Evolutionary conservation across 2,888 invertebrate genomes (phyloP), one percentile per base, ranked within the genome.

Genomic region (Oxystoma pomonae): DNA sequence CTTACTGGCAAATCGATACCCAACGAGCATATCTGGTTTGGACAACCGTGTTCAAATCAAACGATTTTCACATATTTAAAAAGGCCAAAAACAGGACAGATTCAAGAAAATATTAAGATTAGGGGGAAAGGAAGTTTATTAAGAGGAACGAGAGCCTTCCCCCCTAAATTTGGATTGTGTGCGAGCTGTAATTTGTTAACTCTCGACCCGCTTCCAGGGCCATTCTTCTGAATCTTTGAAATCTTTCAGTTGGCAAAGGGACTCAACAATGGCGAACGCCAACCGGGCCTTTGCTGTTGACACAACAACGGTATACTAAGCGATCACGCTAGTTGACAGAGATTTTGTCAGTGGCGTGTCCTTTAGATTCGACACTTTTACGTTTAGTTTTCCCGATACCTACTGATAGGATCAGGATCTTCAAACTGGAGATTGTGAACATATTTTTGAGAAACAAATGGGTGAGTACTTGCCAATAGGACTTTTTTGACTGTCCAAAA

Each of bases 251-350:
- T 59, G 63, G 63, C 64, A 66, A 62, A 64, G 65, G 65, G 65
- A 61, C 56, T 56, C 59, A 68, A 70, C 69, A 69, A 70, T 68
- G 65, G 63, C 65, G 58, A 35, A 35, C 64, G 67, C 55, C 53
- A 61, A 53, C 60, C 65, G 67, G 67, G 66, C 60, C 67, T 67
- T 65, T 71, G 71, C 60, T 66, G 67, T 68, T 71, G 71, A 71
- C 70, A 69, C 67, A 57, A 22, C 55, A 60, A 55, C 58, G 7
- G 16, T 5, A 3, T 16, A 53, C 5, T 9, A 7, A 63, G 68
- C 67, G 69, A 69, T 69, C 68, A 68, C 67, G 67, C 69, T 68
- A 67, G 70, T 67, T 69, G 69, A 65, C 67, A 66, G 67, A 70
- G 68, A 69, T 69, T 68, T 63, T 65, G 59, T 66, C 61, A 65